These are phyloP conservation scores for Hermetia illucens DNA, from an alignment of 1,140 invertebrate genomes.

Conservation along the genomic window DNA sequence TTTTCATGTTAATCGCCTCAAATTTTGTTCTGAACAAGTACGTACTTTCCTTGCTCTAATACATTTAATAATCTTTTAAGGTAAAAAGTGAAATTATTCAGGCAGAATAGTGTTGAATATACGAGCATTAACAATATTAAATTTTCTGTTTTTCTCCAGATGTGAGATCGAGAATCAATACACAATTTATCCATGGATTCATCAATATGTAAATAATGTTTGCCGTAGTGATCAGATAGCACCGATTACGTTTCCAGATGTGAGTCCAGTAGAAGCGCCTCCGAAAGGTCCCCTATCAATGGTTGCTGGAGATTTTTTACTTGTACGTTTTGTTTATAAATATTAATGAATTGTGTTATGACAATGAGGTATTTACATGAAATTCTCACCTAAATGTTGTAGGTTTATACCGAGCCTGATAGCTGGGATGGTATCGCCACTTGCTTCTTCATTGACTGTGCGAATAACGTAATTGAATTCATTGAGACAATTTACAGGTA, in stretches of 20 bases:
- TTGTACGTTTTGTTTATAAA: conserved; percentile 37
- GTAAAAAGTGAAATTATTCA: neutral
- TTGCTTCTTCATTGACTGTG: conserved; percentile 98
- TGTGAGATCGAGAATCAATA: conserved; percentile 26
- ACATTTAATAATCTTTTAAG: neutral
- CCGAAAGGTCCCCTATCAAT: conserved; percentile 64
- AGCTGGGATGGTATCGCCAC: conserved; percentile 89
- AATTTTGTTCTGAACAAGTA: conserved; percentile 90
- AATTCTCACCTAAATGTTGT: conserved; percentile 10
- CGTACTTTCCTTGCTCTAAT: conserved; percentile 4
- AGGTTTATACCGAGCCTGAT: conserved; percentile 61
- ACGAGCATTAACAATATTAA: too few species aligned
- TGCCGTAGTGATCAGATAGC: conserved; percentile 65
- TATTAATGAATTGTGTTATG: neutral
- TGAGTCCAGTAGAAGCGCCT: conserved; percentile 58
- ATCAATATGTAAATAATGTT: conserved; percentile 84
- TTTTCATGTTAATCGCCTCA: conserved; percentile 94
- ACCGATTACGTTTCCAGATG: conserved; percentile 76
- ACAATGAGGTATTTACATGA: conserved; percentile 5
- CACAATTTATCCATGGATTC: conserved; percentile 73
- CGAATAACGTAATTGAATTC: conserved; percentile 88
- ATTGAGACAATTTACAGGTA: conserved; percentile 81
- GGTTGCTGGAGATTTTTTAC: conserved; percentile 87
- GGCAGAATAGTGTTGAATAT: too few species aligned
- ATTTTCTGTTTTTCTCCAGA: too few species aligned